Evolutionary conservation across 2,113 vertebrate species (phyloP).

Genomic region (Rhabdornis inornatus): DNA sequence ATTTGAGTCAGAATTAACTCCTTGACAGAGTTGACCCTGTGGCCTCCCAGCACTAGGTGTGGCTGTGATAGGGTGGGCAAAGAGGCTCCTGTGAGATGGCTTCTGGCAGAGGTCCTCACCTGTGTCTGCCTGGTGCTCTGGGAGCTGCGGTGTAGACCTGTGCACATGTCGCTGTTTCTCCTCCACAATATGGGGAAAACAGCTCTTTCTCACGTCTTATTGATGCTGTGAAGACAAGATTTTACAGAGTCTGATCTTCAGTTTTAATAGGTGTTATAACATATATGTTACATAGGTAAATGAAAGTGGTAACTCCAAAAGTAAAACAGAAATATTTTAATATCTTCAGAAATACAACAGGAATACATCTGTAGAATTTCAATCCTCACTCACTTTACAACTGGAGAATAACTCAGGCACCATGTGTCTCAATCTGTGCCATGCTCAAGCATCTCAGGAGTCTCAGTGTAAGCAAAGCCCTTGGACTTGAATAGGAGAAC

Average conservation of each 20-base stretch:
- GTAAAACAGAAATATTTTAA: background rate
- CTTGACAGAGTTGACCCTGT: background rate
- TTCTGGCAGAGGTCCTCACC: background rate
- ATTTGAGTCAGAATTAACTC: constrained; percentile 4
- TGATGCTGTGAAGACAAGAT: background rate
- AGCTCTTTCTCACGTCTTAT: background rate
- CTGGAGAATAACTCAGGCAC: background rate
- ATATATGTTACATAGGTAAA: background rate
- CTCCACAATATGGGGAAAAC: background rate
- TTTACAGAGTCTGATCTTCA: background rate
- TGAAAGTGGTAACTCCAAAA: background rate
- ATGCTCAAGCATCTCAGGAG: background rate
- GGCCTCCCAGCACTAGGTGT: background rate
- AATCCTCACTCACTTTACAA: background rate
- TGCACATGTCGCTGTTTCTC: background rate
- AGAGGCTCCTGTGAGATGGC: no score
- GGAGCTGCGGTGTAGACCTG: background rate
- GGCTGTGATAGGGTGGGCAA: background rate
- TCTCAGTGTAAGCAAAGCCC: background rate
- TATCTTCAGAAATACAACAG: background rate
- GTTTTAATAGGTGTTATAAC: background rate
- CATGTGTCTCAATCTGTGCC: background rate
- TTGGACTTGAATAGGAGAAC: background rate
- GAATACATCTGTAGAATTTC: background rate
- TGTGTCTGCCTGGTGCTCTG: background rate